Base-by-base conservation (phyloP, 64 coral and sea anemone genomes). In the Dendronephthya gigantea region DNA sequence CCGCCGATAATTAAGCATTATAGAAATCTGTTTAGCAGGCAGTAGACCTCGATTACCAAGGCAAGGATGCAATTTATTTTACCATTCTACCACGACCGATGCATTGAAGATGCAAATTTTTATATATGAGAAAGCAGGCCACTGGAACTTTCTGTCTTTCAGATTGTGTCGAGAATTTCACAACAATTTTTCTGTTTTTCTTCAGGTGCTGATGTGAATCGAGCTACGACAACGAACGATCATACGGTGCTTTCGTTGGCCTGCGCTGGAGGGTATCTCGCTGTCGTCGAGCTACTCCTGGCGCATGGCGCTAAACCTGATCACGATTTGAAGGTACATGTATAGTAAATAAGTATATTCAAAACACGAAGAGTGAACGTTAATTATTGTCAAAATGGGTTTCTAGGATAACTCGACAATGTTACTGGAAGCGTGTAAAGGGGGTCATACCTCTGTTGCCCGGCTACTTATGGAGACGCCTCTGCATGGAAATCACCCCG, bases 171-270 rank as follows among this genome's bases (percentile, higher is more conserved):
- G 11, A 6, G 41, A 45, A 45, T 45, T 45, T 45, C 11, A 45
- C 41, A 45, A 45, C 0, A 22, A 22, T 52, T n/a, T 7, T 2
- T 62, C 19, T 62, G 25, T 62, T 55, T 49, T 22, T 41, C 31
- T 51, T 29, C 17, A 96, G 94, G 95, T 90, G 95, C 95, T 58
- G 92, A 93, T 85, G 95, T 98, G 5, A 92, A 91, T 72, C 92
- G 92, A 40, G 89, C 90, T 35, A 98, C 95, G 25, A 87, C 95
- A 38, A 91, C 89, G 58, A 98, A 92, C 89, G 95, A 98, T 40
- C 95, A 98, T 43, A 93, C 95, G 85, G 95, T 98, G 33, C 50
- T 98, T 48, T 98, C 95, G 7, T 87, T 98, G 85, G 95, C 95
- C 74, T 98, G 95, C 81, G 95, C 95, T 82, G 95, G 95, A 72